Evolutionary conservation across 2,888 invertebrate species (phyloP), one percentile per base, ranked within the genome.

Genomic region (Zonitis immaculata): DNA sequence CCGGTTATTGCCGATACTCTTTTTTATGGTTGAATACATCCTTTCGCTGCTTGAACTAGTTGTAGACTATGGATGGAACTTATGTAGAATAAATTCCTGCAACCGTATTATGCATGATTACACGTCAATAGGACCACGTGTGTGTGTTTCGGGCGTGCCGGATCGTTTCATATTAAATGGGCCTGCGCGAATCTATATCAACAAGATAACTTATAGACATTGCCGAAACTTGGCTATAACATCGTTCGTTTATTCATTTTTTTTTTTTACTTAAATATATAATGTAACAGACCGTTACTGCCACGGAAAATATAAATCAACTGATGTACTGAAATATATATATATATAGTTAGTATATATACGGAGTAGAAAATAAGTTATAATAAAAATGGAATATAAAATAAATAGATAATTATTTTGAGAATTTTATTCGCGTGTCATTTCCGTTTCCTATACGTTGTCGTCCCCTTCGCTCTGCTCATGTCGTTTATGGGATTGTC

Each of bases 271-370:
- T n/a, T 4, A 22, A 4, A 22, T 22, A 22, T 5, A 22, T 44
- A 52, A 52, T 60, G 63, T 63, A 62, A 63, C 63, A 63, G 58
- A 62, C 63, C 59, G 63, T 62, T 60, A 58, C 63, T 63, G 61
- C 56, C 63, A 62, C 63, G 61, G 52, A 56, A 60, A 52, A 48
- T 50, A 63, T 63, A 63, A 63, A 63, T 63, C 63, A 61, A 53
- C 45, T n/a, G n/a, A n/a, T n/a, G n/a, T n/a, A n/a, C n/a, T n/a
- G n/a, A n/a, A n/a, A n/a, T n/a, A n/a, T n/a, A n/a, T n/a, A n/a
- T n/a, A n/a, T n/a, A n/a, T n/a, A n/a, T n/a, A n/a, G n/a, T n/a
- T n/a, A n/a, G n/a, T n/a, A n/a, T n/a, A n/a, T n/a, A n/a, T n/a
- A n/a, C n/a, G n/a, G n/a, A n/a, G n/a, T n/a, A n/a, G n/a, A n/a